Evolutionary conservation across 2,113 vertebrate species (phyloP).

Genomic region (Centropus unirufus): DNA sequence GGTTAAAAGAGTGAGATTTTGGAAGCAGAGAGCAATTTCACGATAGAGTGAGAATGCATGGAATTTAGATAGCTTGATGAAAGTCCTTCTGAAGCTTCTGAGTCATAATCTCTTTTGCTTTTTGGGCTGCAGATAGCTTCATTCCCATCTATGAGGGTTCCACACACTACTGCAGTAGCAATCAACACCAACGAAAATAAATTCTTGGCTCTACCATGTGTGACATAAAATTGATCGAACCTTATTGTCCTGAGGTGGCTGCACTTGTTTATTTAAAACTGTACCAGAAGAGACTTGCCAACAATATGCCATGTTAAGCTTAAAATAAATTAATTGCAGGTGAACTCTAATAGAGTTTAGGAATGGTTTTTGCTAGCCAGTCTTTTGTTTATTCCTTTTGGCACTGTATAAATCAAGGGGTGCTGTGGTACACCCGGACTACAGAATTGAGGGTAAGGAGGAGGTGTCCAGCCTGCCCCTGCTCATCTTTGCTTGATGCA

Average conservation of each 20-base stretch:
- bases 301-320: neutral
- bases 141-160: constrained; percentile 1
- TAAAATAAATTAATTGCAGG: neutral
- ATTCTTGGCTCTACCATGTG: neutral
- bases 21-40: constrained; percentile 50
- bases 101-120: neutral
- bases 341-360: neutral
- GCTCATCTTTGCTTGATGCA: neutral
- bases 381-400: neutral
- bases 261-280: neutral
- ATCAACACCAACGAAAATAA: neutral
- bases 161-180: neutral
- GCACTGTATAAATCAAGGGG: neutral
- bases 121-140: neutral
- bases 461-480: neutral
- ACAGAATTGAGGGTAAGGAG: neutral
- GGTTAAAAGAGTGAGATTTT: constrained; percentile 3
- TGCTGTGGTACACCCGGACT: neutral
- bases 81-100: neutral
- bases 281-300: neutral
- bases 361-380: neutral
- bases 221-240: neutral
- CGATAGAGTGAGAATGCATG: neutral
- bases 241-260: neutral
- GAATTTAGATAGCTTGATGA: neutral